These are phyloP conservation scores for Nerophis ophidion DNA, from an alignment of 2,113 vertebrate genomes.

Conservation along the genomic window DNA sequence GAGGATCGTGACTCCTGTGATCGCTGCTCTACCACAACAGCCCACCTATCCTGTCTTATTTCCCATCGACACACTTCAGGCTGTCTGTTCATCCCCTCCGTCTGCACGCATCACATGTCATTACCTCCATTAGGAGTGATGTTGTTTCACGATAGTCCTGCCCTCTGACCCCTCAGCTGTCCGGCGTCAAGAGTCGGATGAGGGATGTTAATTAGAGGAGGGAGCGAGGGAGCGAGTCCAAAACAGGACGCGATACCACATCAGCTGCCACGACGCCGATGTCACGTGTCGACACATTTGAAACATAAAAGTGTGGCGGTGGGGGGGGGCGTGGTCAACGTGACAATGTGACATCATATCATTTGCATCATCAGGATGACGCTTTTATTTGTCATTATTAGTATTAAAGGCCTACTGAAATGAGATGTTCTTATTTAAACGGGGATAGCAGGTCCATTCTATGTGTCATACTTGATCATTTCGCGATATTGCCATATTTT, in stretches of 20 bases:
- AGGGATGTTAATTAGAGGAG: conserved; percentile 51
- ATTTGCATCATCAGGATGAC: too few species aligned
- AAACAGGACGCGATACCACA: neutral
- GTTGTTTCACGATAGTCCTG: conserved; percentile 43
- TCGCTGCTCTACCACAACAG: neutral
- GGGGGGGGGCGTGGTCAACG: too few species aligned
- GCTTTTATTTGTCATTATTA: too few species aligned
- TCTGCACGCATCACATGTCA: neutral
- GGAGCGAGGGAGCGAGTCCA: conserved; percentile 22
- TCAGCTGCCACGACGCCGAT: too few species aligned
- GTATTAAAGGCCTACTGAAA: too few species aligned
- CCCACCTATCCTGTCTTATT: neutral
- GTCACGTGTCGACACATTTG: neutral
- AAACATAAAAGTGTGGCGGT: neutral
- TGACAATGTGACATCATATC: too few species aligned
- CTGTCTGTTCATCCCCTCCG: too few species aligned
- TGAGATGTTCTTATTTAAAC: too few species aligned
- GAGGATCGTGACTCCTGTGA: neutral
- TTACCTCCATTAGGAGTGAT: conserved; percentile 31
- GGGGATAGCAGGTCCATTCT: too few species aligned
- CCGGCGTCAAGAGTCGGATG: conserved; percentile 54
- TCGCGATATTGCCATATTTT: too few species aligned
- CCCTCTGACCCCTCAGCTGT: conserved; percentile 48
- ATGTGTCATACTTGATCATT: too few species aligned
- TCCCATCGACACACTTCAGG: neutral